Conservation (phyloP, 2,888 invertebrate genomes). For the Leucania comma region DNA sequence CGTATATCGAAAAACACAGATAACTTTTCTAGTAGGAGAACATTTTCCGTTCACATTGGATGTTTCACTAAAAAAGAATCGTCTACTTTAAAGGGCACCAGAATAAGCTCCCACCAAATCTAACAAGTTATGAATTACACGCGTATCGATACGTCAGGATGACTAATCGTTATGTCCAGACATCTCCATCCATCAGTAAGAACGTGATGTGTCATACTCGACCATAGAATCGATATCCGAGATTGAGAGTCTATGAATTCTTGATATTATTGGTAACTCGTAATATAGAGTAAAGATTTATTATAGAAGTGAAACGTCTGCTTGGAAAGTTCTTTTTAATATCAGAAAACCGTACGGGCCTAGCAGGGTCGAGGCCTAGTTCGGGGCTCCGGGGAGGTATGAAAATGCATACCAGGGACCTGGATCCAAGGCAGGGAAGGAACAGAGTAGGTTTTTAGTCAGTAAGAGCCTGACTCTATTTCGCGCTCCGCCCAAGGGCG, state of each 20-base stretch:
- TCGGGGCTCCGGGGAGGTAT: no score
- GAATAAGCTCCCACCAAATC: slow-evolving; percentile 53
- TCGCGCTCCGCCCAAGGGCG: no score
- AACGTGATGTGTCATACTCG: slow-evolving; percentile 81
- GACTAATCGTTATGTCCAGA: slow-evolving; percentile 81
- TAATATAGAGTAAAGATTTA: slow-evolving; percentile 15
- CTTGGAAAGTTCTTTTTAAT: neutral
- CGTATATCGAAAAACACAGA: no score
- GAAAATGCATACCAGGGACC: no score
- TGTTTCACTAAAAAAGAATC: neutral
- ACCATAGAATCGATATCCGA: slow-evolving; percentile 64
- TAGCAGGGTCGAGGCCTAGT: no score
- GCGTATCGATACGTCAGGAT: slow-evolving; percentile 69
- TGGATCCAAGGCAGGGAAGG: no score
- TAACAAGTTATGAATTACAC: slow-evolving; percentile 71
- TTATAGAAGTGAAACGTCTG: neutral
- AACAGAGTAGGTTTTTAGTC: no score
- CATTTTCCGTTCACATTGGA: no score
- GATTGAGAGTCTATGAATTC: slow-evolving; percentile 76
- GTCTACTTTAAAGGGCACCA: neutral
- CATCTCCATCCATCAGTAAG: slow-evolving; percentile 78
- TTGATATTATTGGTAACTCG: slow-evolving; percentile 68
- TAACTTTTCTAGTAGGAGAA: neutral
- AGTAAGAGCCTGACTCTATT: no score
- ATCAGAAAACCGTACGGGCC: no score